Evolutionary conservation across 2,113 vertebrate genomes (phyloP).

Genomic region (Catharus bicknelli): DNA sequence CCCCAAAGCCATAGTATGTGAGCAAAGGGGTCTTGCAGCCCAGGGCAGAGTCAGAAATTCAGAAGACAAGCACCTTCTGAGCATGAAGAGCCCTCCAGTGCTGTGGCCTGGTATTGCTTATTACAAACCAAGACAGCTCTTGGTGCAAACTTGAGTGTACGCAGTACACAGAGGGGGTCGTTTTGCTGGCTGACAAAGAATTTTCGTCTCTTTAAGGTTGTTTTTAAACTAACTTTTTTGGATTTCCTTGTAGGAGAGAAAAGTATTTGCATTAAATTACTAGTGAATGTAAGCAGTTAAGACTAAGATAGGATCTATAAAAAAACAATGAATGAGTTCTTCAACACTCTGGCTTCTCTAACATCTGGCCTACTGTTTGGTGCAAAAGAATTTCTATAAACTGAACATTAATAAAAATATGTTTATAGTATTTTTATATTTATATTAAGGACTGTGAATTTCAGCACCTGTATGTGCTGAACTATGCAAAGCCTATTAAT

Average conservation of each 20-base stretch:
- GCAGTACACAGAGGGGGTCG: background rate
- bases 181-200: background rate
- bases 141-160: background rate
- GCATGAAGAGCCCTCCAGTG: background rate
- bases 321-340: background rate
- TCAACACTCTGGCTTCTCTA: background rate
- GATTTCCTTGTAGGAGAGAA: background rate
- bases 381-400: background rate
- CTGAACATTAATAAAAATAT: background rate
- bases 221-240: background rate
- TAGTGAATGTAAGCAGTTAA: background rate
- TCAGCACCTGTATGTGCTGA: background rate
- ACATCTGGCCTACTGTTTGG: background rate
- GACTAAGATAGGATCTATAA: background rate
- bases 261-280: background rate
- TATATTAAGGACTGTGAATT: background rate
- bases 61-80: background rate
- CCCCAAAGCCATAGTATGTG: rapidly evolving
- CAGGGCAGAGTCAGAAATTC: background rate
- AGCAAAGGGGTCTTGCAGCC: background rate
- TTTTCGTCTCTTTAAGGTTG: background rate
- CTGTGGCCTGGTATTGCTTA: background rate
- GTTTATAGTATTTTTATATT: background rate
- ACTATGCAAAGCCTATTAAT: background rate
- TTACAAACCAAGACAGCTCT: background rate